phyloP scores from a whole-genome alignment of 35 echinoderm and acorn worm species.

The Heliocidaris erythrogramma region DNA sequence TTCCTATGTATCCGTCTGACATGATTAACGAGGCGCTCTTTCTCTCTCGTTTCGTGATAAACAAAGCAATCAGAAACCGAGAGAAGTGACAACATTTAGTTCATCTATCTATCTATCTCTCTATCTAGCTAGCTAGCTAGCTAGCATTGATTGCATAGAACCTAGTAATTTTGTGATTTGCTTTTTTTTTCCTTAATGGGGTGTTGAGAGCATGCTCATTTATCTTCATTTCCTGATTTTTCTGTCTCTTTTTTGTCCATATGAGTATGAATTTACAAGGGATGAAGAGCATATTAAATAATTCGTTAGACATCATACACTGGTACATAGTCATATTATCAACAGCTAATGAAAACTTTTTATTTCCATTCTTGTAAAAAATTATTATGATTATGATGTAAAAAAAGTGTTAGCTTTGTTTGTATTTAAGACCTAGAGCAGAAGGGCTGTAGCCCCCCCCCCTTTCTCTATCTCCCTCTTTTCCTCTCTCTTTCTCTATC shows the following conservation, averaged over 20 bases:
- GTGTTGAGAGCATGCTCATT: not conserved
- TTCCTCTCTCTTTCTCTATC: too few species aligned
- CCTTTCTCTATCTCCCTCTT: too few species aligned
- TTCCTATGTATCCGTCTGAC: not conserved
- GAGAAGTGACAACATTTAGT: not conserved
- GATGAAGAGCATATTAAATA: not conserved
- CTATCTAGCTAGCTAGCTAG: not conserved
- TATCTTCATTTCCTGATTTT: not conserved
- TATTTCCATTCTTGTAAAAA: too few species aligned
- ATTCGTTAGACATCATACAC: too few species aligned
- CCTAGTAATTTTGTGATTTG: not conserved
- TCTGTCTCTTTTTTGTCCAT: not conserved
- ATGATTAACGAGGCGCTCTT: not conserved
- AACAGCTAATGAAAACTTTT: too few species aligned
- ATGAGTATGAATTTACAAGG: too few species aligned
- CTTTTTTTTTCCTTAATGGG: not conserved
- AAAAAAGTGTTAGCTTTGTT: too few species aligned
- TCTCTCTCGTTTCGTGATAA: not conserved
- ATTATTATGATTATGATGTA: too few species aligned
- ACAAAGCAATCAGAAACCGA: not conserved
- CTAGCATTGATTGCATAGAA: not conserved
- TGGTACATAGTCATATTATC: too few species aligned
- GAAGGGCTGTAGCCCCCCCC: too few species aligned
- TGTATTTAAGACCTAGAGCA: too few species aligned
- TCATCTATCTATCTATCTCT: not conserved